phyloP scores from a whole-genome alignment of 92 coral and sea anemone genomes.

The Isaurus tuberculatus region DNA sequence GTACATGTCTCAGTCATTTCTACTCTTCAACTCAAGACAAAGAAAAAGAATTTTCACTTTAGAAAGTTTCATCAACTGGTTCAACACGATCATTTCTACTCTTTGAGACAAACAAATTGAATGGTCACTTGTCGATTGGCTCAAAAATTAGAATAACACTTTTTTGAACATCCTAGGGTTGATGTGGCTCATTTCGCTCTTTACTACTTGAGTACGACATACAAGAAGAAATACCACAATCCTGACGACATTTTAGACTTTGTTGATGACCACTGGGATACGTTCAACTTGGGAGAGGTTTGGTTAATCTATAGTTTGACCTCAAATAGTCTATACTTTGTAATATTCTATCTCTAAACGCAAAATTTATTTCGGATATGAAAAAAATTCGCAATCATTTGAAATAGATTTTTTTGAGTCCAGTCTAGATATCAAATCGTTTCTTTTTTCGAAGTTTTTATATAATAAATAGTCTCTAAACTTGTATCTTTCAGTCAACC shows the following conservation, averaged over 20 bases:
- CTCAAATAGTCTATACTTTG: not conserved
- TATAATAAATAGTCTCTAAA: no score
- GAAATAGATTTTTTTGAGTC: no score
- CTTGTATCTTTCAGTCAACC: conserved; percentile 14
- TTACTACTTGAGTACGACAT: conserved; percentile 37
- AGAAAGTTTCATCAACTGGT: no score
- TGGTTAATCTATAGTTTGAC: not conserved
- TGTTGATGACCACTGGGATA: conserved; percentile 40
- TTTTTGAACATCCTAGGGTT: conserved; percentile 18
- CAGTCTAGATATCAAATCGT: no score
- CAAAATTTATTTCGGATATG: no score
- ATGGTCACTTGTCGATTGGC: not conserved
- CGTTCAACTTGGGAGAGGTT: conserved; percentile 39
- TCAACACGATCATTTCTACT: no score
- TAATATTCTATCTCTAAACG: no score
- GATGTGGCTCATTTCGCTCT: conserved; percentile 41
- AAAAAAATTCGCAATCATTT: no score
- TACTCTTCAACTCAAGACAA: not conserved
- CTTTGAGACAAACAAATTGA: no score
- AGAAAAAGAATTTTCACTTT: no score
- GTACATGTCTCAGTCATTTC: not conserved
- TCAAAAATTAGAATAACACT: not conserved
- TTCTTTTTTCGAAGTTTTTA: no score
- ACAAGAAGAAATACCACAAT: conserved; percentile 32
- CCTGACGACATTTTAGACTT: conserved; percentile 31